These are phyloP conservation scores for Malachius bipustulatus DNA, from an alignment of 2,888 invertebrate species.

Conservation along the genomic window DNA sequence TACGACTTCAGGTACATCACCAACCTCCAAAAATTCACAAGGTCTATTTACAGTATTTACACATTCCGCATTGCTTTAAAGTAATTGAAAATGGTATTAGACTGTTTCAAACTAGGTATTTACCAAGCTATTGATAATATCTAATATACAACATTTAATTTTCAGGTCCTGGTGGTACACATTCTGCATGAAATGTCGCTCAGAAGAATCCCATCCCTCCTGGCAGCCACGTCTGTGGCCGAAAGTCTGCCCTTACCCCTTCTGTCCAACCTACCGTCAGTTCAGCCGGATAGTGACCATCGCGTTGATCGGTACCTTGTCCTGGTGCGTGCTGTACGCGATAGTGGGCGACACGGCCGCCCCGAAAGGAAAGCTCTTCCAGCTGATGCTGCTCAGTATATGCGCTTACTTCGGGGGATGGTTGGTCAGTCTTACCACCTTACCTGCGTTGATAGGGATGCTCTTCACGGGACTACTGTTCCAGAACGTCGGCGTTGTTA, in stretches of 20 bases:
- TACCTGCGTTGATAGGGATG: slow-evolving; percentile 82
- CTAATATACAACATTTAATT: too few species aligned
- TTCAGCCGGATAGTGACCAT: slow-evolving; percentile 66
- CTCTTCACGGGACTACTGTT: slow-evolving; percentile 67
- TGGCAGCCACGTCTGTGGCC: slow-evolving; percentile 78
- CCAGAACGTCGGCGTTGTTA: slow-evolving; percentile 62
- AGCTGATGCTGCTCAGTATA: slow-evolving; percentile 60
- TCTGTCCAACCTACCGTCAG: slow-evolving; percentile 75
- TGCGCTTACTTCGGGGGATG: slow-evolving; percentile 75
- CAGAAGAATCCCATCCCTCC: slow-evolving; percentile 50
- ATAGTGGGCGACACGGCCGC: slow-evolving; percentile 67
- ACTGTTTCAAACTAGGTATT: too few species aligned
- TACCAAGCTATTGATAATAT: too few species aligned
- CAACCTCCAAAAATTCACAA: too few species aligned
- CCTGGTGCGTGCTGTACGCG: slow-evolving; percentile 67
- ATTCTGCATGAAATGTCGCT: slow-evolving; percentile 68
- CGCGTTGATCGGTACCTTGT: slow-evolving; percentile 57
- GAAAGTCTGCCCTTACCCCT: slow-evolving; percentile 69
- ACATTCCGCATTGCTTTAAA: too few species aligned
- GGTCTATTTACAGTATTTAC: too few species aligned
- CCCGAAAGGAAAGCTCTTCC: slow-evolving; percentile 74
- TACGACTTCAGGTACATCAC: too few species aligned
- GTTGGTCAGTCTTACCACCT: slow-evolving; percentile 62
- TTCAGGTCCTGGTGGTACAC: slow-evolving; percentile 73
- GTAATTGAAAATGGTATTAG: too few species aligned